Base-by-base conservation (phyloP, 2,113 vertebrate genomes). In the Chaenocephalus aceratus region DNA sequence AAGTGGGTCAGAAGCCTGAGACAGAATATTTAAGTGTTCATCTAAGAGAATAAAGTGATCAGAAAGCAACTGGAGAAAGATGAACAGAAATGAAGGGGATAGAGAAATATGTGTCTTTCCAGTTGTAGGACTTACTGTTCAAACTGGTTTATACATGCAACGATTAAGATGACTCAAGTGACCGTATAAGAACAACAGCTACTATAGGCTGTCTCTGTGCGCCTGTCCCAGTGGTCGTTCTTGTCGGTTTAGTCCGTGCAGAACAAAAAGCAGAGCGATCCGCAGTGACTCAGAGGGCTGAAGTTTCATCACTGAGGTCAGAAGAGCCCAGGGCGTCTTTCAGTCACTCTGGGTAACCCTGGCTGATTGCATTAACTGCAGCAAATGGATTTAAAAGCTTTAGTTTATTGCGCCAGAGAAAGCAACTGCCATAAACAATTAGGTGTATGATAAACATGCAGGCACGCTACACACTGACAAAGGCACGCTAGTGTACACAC, bases 371-470 rank as follows among this genome's bases (percentile, higher is more conserved):
- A 89, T 93, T 91, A 91, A 79, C 79, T 64, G 63, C 72, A 67
- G 80, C 80, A 86, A 91, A 90, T 72, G 54, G 82, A 86, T 90
- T 89, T 91, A 79, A 91, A 89, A 89, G 84, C 76, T 88, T 83
- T 64, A 83, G 73, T 85, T 91, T 89, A 91, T 86, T 79, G 82
- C 52, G 62, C 71, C 84, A 86, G 83, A 88, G 88, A 88, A 84
- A 86, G 68, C 73, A 85, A 73, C 88, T 89, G 87, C 84, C 88
- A 90, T 60, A 74, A 85, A 82, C 90, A 84, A 88, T 94, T 92
- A 88, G 57, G 10, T 18, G 34, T 75, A 86, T 64, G 83, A 84
- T 85, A 66, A 87, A 86, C 86, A 91, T 72, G 75, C 80, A 79
- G 48, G 46, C 74, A 63, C 21, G n/a, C 64, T 6, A 18, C 13